phyloP scores from a whole-genome alignment of 2,113 vertebrate species.

The Caretta caretta region DNA sequence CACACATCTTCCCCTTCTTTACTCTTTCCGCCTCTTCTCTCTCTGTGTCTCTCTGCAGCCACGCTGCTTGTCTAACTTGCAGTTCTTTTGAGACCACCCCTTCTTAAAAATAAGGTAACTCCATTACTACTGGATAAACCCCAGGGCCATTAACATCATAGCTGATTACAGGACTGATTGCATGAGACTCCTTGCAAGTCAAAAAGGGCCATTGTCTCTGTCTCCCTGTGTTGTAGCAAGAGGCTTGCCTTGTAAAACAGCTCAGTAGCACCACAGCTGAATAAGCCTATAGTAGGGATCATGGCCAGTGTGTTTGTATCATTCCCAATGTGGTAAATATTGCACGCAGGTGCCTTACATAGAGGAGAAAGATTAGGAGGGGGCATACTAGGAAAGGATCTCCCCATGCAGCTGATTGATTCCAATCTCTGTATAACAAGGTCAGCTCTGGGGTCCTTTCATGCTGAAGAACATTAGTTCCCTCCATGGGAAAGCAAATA shows the following conservation, averaged over 20 bases:
- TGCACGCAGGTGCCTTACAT: background rate
- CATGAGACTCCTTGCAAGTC: background rate
- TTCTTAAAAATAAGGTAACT: background rate
- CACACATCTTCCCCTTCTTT: background rate
- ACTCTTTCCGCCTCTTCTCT: background rate
- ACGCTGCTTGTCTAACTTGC: background rate
- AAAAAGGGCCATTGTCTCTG: background rate
- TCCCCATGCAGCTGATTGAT: background rate
- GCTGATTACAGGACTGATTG: background rate
- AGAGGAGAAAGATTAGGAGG: background rate
- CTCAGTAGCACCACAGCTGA: background rate
- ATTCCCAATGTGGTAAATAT: background rate
- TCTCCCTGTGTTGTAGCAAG: background rate
- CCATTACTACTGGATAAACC: background rate
- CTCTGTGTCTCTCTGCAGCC: background rate
- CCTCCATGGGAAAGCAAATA: background rate
- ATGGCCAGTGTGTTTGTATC: background rate
- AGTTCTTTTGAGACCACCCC: background rate
- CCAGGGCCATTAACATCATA: background rate
- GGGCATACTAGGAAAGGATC: fast-evolving
- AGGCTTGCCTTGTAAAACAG: background rate
- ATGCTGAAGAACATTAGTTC: background rate
- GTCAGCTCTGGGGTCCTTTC: background rate
- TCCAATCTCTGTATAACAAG: background rate
- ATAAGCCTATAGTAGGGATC: background rate